Evolutionary conservation across 2,113 vertebrate genomes (phyloP), one percentile per base, ranked within the genome.

Genomic region (Tetrax tetrax): DNA sequence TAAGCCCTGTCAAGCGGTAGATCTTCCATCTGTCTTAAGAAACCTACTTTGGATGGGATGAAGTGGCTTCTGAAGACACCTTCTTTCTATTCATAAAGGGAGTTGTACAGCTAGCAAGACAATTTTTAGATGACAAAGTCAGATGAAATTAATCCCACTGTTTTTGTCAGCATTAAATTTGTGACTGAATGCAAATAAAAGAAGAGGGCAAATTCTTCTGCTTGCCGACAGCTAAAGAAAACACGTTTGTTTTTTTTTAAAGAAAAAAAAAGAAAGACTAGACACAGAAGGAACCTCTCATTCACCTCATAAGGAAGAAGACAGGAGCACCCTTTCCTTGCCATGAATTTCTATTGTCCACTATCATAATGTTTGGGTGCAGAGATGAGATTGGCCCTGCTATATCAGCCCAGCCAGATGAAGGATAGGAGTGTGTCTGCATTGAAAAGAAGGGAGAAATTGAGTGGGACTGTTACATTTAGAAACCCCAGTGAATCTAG

Each of bases 351-450:
- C 71, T 92, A 2, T 43, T 80, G 68, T 35, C 75, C 92, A 90
- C 57, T 87, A 4, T 63, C 59, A 48, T 59, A 78, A 61, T 64
- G 79, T 90, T 23, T 94, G 93, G 64, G 85, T 75, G 95, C 88
- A 96, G 93, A 82, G 92, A 41, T 80, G 90, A 85, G 85, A 81
- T 59, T 72, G 92, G 79, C 88, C 82, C 90, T 93, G 95, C 91
- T 82, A 72, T 76, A 38, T 12, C 84, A 96, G 94, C 91, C 83
- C 91, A 95, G 86, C 23, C 80, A 91, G 60, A 25, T 45, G 54
- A 80, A 90, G 87, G 66, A 47, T 3, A 56, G 88, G 79, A 90
- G 59, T 12, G 76, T 83, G 65, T 89, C 89, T 90, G 61, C 28
- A 69, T 69, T 19, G 16, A 28, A 70, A 93, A 83, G 76, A 77